Percentiles rank a stretch among this genome's conserved stretches.
phyloP scores from a whole-genome alignment of 1,140 invertebrate species.

The Holcopasites calliopsidis region DNA sequence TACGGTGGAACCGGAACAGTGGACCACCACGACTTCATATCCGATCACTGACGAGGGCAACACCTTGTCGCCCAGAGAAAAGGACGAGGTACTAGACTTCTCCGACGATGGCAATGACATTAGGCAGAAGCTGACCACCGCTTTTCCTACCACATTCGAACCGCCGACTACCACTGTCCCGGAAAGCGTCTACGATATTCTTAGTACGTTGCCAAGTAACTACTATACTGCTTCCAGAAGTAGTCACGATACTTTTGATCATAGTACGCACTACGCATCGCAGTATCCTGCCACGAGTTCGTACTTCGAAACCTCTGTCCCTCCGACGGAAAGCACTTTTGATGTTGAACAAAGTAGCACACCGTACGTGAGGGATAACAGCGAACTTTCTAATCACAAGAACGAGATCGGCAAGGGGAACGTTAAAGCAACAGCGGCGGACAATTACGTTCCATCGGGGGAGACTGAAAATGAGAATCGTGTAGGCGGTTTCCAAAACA shows the following conservation, averaged over 20 bases:
- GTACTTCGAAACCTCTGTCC: not conserved
- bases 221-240: slow-evolving; percentile 70
- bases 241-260: slow-evolving; percentile 10
- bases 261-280: slow-evolving; percentile 17
- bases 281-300: not conserved
- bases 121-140: slow-evolving; percentile 76
- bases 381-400: not conserved
- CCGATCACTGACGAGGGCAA: slow-evolving; percentile 74
- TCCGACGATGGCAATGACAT: slow-evolving; percentile 82
- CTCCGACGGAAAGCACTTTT: slow-evolving; percentile 1
- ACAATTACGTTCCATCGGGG: not conserved
- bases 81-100: slow-evolving; percentile 88
- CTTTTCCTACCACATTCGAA: slow-evolving; percentile 60
- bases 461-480: slow-evolving; percentile 67
- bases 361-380: slow-evolving; percentile 65
- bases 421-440: not conserved
- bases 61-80: slow-evolving; percentile 81
- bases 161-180: slow-evolving; percentile 25
- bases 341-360: slow-evolving; percentile 69
- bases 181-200: slow-evolving; percentile 20
- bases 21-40: slow-evolving; percentile 61
- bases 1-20: slow-evolving; percentile 24
- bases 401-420: not conserved
- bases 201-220: slow-evolving; percentile 52
- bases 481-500: slow-evolving; percentile 80